Evolutionary conservation across 2,113 vertebrate species (phyloP).

Genomic region (Peromyscus polionotus): DNA sequence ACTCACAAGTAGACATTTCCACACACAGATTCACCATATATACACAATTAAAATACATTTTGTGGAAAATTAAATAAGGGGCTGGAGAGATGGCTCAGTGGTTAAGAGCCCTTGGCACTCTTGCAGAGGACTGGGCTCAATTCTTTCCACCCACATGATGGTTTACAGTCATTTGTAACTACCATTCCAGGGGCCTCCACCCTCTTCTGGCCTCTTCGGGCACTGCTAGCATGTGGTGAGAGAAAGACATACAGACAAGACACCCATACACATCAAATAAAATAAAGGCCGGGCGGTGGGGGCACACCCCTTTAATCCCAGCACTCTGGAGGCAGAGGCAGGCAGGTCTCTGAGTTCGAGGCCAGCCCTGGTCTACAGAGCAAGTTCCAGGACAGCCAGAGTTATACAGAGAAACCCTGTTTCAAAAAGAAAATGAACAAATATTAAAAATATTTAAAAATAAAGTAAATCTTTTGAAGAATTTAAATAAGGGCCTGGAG

Average conservation of each 20-base stretch:
- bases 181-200: background rate
- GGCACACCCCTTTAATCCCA: background rate
- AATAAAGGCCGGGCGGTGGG: background rate
- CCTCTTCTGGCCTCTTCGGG: background rate
- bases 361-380: background rate
- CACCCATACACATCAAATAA: background rate
- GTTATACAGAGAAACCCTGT: background rate
- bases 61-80: background rate
- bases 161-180: background rate
- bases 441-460: background rate
- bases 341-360: background rate
- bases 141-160: background rate
- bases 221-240: background rate
- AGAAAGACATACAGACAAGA: background rate
- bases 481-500: background rate
- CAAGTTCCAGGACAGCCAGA: background rate
- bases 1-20: background rate
- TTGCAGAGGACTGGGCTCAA: background rate
- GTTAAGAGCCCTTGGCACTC: background rate
- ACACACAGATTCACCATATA: background rate
- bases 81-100: background rate
- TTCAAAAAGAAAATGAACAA: background rate
- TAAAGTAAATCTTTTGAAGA: background rate
- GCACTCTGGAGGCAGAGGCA: background rate
- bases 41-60: background rate